These are phyloP conservation scores for Apamea crenata DNA, from an alignment of 2,888 invertebrate genomes.

Conservation along the genomic window DNA sequence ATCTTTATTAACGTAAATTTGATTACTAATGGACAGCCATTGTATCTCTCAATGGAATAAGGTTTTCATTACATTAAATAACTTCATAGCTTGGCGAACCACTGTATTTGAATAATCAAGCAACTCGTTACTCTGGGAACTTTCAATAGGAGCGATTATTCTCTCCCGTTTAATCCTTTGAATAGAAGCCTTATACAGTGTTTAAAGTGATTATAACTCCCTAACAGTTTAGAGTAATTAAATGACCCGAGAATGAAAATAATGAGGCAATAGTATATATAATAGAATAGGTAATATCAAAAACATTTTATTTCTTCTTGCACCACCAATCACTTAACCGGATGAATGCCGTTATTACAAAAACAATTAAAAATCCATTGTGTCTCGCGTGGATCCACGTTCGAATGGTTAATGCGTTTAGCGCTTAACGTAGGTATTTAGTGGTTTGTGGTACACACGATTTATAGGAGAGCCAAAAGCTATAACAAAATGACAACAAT, in stretches of 20 bases:
- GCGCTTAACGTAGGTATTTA: not conserved
- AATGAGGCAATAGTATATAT: too few species aligned
- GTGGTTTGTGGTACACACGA: not conserved
- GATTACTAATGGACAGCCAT: not conserved
- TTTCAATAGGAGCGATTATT: conserved; percentile 15
- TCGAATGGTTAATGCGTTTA: not conserved
- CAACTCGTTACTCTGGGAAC: conserved; percentile 5
- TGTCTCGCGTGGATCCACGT: not conserved
- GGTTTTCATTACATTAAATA: conserved; percentile 5
- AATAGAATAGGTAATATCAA: too few species aligned
- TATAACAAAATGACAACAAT: too few species aligned
- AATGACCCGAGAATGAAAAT: not conserved
- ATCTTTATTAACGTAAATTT: not conserved
- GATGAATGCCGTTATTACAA: not conserved
- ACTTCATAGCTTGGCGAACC: not conserved
- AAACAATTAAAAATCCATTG: not conserved
- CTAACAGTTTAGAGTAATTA: not conserved
- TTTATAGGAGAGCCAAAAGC: too few species aligned
- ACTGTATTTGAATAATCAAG: conserved; percentile 10
- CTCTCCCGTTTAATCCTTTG: not conserved
- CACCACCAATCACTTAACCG: not conserved
- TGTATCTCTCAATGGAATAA: conserved; percentile 1
- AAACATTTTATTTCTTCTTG: not conserved
- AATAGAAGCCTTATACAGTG: conserved; percentile 9
- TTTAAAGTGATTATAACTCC: not conserved